These are phyloP conservation scores for Dromococcyx pavoninus DNA, from an alignment of 2,797 vertebrate genomes.

Conservation along the genomic window DNA sequence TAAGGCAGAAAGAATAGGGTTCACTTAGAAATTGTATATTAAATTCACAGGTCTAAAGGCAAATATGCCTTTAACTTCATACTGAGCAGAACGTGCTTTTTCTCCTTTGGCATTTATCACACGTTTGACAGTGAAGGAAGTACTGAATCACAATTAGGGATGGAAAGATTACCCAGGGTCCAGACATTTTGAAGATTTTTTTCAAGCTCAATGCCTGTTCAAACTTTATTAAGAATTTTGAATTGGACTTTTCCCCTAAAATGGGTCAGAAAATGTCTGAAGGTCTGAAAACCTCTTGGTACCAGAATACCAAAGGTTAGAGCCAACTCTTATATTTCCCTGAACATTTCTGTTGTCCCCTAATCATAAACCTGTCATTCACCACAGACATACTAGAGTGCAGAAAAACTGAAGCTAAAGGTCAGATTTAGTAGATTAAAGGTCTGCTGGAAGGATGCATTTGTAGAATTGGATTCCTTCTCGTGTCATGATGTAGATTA, in stretches of 20 bases:
- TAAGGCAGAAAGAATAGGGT: background rate
- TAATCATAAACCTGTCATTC: conserved; percentile 45
- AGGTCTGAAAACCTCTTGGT: background rate
- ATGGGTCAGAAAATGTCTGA: background rate
- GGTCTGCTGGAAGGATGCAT: background rate
- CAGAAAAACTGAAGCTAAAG: conserved; percentile 42
- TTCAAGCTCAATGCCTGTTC: background rate
- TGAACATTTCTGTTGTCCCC: conserved; percentile 5
- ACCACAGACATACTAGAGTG: background rate
- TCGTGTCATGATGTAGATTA: background rate
- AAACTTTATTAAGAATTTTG: conserved; percentile 24
- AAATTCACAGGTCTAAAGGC: conserved; percentile 33
- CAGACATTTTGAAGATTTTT: background rate
- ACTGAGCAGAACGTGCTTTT: background rate
- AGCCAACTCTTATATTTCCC: background rate
- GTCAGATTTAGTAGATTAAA: conserved; percentile 11
- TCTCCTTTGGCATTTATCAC: conserved; percentile 52
- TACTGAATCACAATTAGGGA: conserved; percentile 49
- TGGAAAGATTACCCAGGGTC: conserved; percentile 10
- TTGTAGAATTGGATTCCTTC: background rate
- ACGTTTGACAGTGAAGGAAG: conserved; percentile 13
- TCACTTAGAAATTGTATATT: conserved; percentile 9
- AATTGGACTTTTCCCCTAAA: background rate
- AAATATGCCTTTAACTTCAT: conserved; percentile 45
- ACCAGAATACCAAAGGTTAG: background rate